phyloP scores from a whole-genome alignment of 2,888 invertebrate species.

The Drosophila kuntzei region DNA sequence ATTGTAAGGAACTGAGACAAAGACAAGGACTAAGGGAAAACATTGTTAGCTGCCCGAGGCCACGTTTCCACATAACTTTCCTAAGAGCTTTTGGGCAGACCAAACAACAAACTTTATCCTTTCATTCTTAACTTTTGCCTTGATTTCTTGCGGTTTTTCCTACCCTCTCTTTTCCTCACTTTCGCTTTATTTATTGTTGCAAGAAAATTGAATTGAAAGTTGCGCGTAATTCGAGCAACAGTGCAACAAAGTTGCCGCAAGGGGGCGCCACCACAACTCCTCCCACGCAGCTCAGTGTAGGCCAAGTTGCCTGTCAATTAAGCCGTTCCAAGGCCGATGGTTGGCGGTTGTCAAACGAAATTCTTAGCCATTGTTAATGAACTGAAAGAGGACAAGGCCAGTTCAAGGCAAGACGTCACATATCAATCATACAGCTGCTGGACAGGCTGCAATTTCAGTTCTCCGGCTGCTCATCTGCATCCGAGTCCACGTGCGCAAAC shows the following conservation, averaged over 20 bases:
- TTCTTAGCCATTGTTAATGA: conserved; percentile 36
- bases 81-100: conserved; percentile 32
- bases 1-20: conserved; percentile 19
- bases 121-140: conserved; percentile 52
- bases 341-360: conserved; percentile 1
- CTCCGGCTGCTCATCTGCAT: conserved; percentile 45
- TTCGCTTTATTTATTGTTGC: conserved; percentile 37
- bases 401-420: conserved; percentile 14
- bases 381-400: conserved; percentile 19
- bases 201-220: conserved; percentile 59
- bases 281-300: neutral
- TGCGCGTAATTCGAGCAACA: conserved; percentile 45
- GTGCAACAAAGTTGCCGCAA: conserved; percentile 45
- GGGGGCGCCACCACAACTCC: conserved; percentile 1
- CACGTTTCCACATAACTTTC: conserved; percentile 37
- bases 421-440: conserved; percentile 41
- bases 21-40: neutral
- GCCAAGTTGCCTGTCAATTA: conserved; percentile 33
- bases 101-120: conserved; percentile 49
- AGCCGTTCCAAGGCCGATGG: conserved; percentile 15
- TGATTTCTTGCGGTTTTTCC: conserved; percentile 49
- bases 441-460: conserved; percentile 21
- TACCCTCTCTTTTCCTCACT: neutral
- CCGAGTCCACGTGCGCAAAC: conserved; percentile 39
- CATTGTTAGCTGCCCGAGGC: conserved; percentile 21